phyloP scores from a whole-genome alignment of 2,113 vertebrate genomes.

The Silurus meridionalis region DNA sequence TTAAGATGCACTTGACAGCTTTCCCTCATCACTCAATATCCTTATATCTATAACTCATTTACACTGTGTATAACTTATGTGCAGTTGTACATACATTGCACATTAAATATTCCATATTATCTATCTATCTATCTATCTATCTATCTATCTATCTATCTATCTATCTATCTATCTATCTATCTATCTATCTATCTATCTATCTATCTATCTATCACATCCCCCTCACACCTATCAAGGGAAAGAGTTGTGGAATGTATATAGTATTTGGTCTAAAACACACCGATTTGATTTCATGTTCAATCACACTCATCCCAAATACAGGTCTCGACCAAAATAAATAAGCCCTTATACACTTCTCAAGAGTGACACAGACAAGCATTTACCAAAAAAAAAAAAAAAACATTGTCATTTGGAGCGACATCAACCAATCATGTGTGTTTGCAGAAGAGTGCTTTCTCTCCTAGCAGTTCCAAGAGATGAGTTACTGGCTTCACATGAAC shows the following conservation, averaged over 20 bases:
- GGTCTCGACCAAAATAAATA: background rate
- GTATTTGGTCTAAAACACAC: background rate
- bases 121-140: no score
- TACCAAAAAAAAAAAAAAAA: background rate
- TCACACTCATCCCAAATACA: background rate
- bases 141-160: no score
- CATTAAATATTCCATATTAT: no score
- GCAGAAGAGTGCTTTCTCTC: background rate
- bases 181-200: no score
- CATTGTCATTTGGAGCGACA: background rate
- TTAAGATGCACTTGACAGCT: background rate
- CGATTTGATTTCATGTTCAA: background rate
- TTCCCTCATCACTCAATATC: no score
- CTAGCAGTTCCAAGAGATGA: background rate
- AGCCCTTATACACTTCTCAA: background rate
- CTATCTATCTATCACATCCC: no score
- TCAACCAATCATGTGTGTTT: background rate
- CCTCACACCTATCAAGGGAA: background rate
- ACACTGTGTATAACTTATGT: no score
- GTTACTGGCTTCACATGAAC: background rate
- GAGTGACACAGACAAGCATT: no score
- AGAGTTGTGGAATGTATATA: background rate
- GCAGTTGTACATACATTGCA: no score
- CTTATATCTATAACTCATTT: no score
- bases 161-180: no score